Percentiles rank a stretch among this genome's conserved stretches.
Conservation (phyloP, 1,140 invertebrate species). For the Ceratina calcarata region DNA sequence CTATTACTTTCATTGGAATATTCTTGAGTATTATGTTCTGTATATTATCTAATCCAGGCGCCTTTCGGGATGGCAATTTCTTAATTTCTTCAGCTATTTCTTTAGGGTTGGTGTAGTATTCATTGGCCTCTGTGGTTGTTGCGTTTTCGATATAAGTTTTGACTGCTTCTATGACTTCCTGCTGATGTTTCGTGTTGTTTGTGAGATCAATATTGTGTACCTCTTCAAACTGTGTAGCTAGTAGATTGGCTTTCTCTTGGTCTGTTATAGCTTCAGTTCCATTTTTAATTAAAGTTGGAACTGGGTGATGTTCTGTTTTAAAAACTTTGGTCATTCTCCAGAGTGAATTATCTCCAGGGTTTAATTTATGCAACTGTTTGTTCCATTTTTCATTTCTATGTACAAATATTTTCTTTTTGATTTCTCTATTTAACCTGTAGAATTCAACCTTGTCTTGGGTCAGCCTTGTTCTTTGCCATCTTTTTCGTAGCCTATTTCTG, state of each 20-base stretch:
- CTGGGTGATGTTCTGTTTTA: conserved; percentile 43
- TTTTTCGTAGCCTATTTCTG: not conserved
- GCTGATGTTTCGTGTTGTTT: conserved; percentile 54
- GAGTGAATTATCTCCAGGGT: conserved; percentile 56
- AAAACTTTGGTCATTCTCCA: conserved; percentile 64
- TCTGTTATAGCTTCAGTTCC: conserved; percentile 43
- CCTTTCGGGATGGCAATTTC: conserved; percentile 49
- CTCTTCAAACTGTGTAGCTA: conserved; percentile 60
- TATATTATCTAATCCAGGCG: conserved; percentile 59
- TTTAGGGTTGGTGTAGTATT: conserved; percentile 9
- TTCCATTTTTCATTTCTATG: too few species aligned
- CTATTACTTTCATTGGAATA: conserved; percentile 63
- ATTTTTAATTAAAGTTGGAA: conserved; percentile 45
- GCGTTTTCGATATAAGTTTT: conserved; percentile 4
- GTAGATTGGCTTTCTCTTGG: conserved; percentile 60
- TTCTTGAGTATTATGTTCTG: conserved; percentile 69
- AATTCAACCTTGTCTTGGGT: not conserved
- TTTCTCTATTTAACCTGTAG: not conserved
- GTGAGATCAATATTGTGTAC: conserved; percentile 59
- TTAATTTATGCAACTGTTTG: conserved; percentile 55
- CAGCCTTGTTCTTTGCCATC: not conserved
- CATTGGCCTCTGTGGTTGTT: not conserved
- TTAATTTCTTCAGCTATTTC: conserved; percentile 36
- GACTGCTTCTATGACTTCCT: conserved; percentile 42
- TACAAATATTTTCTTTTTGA: conserved; percentile 42